Evolutionary conservation across 2,888 invertebrate species (phyloP).

Genomic region (Chaitophorus viminalis): DNA sequence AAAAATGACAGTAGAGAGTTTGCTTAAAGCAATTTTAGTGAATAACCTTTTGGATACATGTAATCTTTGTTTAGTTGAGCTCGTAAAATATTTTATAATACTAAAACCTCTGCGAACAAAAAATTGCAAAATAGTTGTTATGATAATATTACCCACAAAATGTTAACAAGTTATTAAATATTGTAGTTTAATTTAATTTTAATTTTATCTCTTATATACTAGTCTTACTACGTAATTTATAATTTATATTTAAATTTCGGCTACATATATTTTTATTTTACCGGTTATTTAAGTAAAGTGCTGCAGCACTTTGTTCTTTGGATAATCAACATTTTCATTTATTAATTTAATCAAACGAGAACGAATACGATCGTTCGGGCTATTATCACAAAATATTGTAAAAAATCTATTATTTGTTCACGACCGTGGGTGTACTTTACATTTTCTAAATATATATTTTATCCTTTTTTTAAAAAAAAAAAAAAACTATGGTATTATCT

Average conservation of each 20-base stretch:
- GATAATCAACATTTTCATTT: background rate
- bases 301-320: background rate
- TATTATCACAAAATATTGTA: background rate
- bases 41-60: slow-evolving; percentile 7
- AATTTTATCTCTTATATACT: no score
- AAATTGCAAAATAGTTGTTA: background rate
- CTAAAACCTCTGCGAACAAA: background rate
- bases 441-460: background rate
- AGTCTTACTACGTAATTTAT: background rate
- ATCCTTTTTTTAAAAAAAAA: background rate
- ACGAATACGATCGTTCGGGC: background rate
- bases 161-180: background rate
- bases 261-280: background rate
- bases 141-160: background rate
- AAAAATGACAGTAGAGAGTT: slow-evolving; percentile 19
- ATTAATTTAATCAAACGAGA: background rate
- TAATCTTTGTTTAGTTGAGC: slow-evolving; percentile 27
- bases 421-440: background rate
- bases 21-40: background rate
- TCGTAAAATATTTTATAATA: slow-evolving; percentile 24
- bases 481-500: background rate
- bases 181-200: background rate
- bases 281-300: background rate
- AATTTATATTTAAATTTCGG: background rate
- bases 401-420: background rate